Evolutionary conservation across 2,113 vertebrate species (phyloP).

Genomic region (Muntiacus reevesi): DNA sequence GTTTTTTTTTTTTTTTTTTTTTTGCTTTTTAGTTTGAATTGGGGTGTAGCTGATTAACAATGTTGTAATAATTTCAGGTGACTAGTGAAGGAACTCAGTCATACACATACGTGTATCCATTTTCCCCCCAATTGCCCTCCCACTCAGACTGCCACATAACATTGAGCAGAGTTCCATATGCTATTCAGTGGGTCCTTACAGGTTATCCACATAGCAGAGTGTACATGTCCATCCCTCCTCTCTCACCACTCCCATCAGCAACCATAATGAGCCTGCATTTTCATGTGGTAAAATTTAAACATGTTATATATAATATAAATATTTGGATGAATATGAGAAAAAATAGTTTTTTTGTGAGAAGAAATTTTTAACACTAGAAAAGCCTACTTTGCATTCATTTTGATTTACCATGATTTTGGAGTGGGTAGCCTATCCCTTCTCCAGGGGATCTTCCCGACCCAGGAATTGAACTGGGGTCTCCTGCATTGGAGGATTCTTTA

Average conservation of each 20-base stretch:
- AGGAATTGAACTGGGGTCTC: not conserved
- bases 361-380: not conserved
- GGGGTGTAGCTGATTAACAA: not conserved
- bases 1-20: not conserved
- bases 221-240: not conserved
- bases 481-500: not conserved
- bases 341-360: not conserved
- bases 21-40: not conserved
- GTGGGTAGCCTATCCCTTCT: not conserved
- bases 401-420: not conserved
- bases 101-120: not conserved
- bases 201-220: not conserved
- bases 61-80: not conserved
- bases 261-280: not conserved
- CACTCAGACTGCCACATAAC: not conserved
- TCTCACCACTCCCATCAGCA: not conserved
- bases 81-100: not conserved
- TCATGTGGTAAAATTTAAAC: not conserved
- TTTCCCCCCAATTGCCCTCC: not conserved
- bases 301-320: not conserved
- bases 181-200: not conserved
- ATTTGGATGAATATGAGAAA: not conserved
- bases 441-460: not conserved
- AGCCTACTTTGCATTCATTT: not conserved
- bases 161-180: not conserved